Percentiles rank a stretch among this genome's conserved stretches.
Conservation (phyloP, 2,888 invertebrate species). For the Coelinius sp. region DNA sequence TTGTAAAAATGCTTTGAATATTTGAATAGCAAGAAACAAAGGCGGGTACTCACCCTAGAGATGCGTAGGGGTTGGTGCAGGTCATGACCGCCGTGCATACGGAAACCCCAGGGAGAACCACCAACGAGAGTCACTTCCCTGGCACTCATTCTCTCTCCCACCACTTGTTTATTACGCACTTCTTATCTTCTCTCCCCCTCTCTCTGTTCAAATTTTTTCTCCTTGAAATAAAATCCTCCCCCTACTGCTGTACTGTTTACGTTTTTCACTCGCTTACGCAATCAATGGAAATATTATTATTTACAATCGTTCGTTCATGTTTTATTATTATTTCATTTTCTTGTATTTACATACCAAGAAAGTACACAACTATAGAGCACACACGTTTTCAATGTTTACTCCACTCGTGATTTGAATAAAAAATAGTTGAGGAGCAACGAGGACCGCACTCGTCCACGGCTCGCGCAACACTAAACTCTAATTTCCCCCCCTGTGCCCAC, state of each 20-base stretch:
- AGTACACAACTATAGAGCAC: background rate
- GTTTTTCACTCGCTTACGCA: too few relatives aligned
- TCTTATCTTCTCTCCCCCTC: conserved; percentile 14
- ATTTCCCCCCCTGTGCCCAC: conserved; percentile 57
- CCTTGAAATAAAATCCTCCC: background rate
- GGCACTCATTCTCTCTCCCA: conserved; percentile 74
- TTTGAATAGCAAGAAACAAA: background rate
- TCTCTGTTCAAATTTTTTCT: background rate
- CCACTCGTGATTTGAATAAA: conserved; percentile 10
- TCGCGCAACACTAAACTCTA: conserved; percentile 65
- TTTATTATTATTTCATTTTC: background rate
- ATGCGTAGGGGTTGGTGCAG: conserved; percentile 84
- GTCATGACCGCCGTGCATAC: conserved; percentile 88
- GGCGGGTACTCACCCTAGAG: conserved; percentile 80
- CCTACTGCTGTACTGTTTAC: background rate
- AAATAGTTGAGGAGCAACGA: conserved; percentile 47
- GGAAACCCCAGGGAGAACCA: conserved; percentile 91
- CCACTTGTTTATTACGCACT: conserved; percentile 7
- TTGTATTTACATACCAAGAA: background rate
- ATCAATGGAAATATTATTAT: too few relatives aligned
- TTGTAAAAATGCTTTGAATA: background rate
- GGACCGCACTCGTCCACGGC: conserved; percentile 60
- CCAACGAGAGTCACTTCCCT: conserved; percentile 84
- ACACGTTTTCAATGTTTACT: background rate
- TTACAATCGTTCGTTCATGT: background rate